Conservation (phyloP, 2,113 vertebrate species). For the Ovis aries region ARS-UI_Ramb_v3.0 NC_056054.1:135982501-135983000, state of each 20-base stretch:
- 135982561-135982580: conserved; percentile 99
- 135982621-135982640: conserved; percentile 99
- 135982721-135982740: too few relatives aligned
- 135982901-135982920: conserved; percentile 96
- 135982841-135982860: conserved; percentile 99
- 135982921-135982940: conserved; percentile 99
- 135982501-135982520: conserved; percentile 98
- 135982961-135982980: too few relatives aligned
- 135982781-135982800: too few relatives aligned
- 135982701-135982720: conserved; percentile 84
- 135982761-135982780: too few relatives aligned
- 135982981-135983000: too few relatives aligned
- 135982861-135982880: conserved; percentile 98
- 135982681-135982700: conserved; percentile 98
- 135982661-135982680: conserved; percentile 98
- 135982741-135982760: too few relatives aligned
- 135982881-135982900: conserved; percentile 99
- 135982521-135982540: conserved; percentile 99
- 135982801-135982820: too few relatives aligned
- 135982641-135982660: conserved; percentile 99
- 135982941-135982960: too few relatives aligned
- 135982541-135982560: conserved; percentile 98
- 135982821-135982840: conserved; percentile 81
- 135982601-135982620: conserved; percentile 99
- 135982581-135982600: conserved; percentile 99